Evolutionary conservation across 92 coral and sea anemone species (phyloP).

Genomic region (Desmophyllum pertusum): DNA sequence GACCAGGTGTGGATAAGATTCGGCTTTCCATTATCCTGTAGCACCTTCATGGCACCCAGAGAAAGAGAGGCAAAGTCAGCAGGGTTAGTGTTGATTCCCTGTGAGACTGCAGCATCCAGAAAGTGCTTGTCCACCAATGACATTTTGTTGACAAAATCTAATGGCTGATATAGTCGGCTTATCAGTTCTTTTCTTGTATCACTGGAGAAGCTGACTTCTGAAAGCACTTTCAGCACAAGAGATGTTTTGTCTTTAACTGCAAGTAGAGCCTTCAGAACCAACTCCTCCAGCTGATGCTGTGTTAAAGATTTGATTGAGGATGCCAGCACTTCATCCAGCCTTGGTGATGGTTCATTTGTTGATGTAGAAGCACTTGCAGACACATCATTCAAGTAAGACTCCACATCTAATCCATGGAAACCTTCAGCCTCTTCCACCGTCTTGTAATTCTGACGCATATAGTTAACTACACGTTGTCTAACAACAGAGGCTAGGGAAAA

Average conservation of each 20-base stretch:
- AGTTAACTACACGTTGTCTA: constrained; percentile 13
- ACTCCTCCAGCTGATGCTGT: neutral
- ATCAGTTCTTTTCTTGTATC: neutral
- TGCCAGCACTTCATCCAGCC: neutral
- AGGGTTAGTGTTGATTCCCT: constrained; percentile 50
- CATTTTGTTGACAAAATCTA: neutral
- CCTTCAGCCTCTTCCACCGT: neutral
- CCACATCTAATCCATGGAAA: neutral
- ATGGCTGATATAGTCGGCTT: neutral
- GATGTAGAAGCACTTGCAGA: neutral
- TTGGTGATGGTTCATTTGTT: neutral
- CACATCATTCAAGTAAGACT: constrained; percentile 2
- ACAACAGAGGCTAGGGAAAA: neutral
- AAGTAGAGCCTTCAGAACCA: neutral
- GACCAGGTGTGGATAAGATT: constrained; percentile 62
- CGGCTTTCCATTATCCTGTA: constrained; percentile 36
- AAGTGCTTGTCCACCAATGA: constrained; percentile 24
- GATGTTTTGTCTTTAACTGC: neutral
- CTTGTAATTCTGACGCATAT: neutral
- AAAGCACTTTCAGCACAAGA: neutral
- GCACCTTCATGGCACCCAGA: constrained; percentile 50
- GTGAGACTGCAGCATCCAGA: constrained; percentile 16
- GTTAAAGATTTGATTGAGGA: neutral
- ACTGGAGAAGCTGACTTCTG: neutral
- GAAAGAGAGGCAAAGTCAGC: constrained; percentile 37